Conservation (phyloP, 2,888 invertebrate genomes). For the Abrostola tripartita region DNA sequence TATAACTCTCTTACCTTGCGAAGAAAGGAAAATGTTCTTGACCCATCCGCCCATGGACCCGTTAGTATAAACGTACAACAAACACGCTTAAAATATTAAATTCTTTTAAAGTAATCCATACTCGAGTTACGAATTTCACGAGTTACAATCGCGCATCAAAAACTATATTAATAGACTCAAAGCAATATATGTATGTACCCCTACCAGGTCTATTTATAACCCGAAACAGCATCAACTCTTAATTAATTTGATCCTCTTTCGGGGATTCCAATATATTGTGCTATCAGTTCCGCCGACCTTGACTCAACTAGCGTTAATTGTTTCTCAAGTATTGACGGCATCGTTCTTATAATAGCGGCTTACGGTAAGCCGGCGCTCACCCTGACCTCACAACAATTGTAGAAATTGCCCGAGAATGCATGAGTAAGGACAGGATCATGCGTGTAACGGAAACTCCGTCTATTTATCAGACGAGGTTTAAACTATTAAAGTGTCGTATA, state of each 20-base stretch:
- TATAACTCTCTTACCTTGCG: no score
- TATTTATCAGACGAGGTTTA: conserved; percentile 12
- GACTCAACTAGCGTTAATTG: conserved; percentile 39
- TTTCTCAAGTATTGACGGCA: conserved; percentile 51
- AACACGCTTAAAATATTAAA: no score
- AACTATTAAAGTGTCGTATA: neutral
- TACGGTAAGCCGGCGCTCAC: conserved; percentile 33
- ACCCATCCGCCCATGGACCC: no score
- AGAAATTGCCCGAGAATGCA: conserved; percentile 46
- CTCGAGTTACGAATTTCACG: neutral
- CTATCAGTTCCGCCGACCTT: conserved; percentile 33
- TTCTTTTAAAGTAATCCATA: neutral
- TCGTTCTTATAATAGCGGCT: conserved; percentile 47
- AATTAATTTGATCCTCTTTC: conserved; percentile 12
- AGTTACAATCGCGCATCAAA: neutral
- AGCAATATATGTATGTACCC: neutral
- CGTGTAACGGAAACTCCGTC: conserved; percentile 22
- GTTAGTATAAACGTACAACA: no score
- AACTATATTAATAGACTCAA: neutral
- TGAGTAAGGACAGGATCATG: conserved; percentile 1
- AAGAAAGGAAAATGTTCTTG: no score
- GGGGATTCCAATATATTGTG: neutral
- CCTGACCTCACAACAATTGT: conserved; percentile 54
- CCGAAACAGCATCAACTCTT: no score
- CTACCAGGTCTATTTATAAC: neutral